Conservation (phyloP, 2,888 invertebrate genomes). For the Digitonthophagus gazella region DNA sequence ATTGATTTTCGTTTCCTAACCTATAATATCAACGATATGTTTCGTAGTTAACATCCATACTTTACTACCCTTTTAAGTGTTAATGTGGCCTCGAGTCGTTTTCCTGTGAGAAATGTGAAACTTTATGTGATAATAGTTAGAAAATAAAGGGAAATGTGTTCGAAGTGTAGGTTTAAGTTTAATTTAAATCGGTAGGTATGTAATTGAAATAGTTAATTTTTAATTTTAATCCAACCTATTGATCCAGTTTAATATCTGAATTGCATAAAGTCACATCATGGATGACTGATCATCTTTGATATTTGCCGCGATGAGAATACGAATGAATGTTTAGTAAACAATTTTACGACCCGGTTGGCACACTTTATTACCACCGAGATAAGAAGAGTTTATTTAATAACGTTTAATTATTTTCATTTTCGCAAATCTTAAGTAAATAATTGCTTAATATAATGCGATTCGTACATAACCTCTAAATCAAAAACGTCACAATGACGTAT, state of each 20-base stretch:
- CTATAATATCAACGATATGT: constrained; percentile 29
- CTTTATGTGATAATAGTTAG: neutral
- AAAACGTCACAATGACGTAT: neutral
- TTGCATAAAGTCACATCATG: neutral
- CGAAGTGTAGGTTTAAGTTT: neutral
- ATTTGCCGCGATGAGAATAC: too few species aligned
- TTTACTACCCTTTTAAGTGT: too few species aligned
- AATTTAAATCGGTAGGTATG: neutral
- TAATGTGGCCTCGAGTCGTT: too few species aligned
- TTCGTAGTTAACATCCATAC: neutral
- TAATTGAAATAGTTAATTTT: too few species aligned
- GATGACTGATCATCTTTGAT: neutral
- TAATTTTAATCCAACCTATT: too few species aligned
- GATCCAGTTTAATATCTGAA: neutral
- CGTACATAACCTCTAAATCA: neutral
- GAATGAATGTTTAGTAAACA: neutral
- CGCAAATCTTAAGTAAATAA: neutral
- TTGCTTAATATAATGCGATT: too few species aligned
- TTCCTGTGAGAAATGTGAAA: neutral
- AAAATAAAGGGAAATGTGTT: neutral
- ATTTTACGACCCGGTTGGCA: neutral
- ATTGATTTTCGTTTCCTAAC: constrained; percentile 36
- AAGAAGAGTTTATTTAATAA: neutral
- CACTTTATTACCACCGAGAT: neutral
- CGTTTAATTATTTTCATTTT: neutral